A percentile compares a stretch with the other conserved stretches of the same genome.
These are phyloP conservation scores for Eulithis prunata DNA, from an alignment of 2,888 invertebrate genomes.

Conservation along the genomic window DNA sequence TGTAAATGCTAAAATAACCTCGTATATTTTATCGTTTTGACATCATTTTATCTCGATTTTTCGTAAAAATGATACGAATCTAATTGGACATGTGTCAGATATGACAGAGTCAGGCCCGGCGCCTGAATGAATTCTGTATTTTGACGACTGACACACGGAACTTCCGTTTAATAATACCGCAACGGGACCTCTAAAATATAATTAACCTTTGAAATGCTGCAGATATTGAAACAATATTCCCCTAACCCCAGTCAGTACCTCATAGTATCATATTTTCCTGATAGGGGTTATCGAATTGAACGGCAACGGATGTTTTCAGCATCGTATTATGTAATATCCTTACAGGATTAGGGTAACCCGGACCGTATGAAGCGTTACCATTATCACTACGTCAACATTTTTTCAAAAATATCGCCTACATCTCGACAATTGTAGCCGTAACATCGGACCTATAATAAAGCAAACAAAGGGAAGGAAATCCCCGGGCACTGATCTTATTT, in stretches of 20 bases:
- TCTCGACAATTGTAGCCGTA: constrained; percentile 40
- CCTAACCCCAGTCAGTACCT: constrained; percentile 10
- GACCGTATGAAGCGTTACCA: constrained; percentile 34
- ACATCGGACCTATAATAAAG: constrained; percentile 46
- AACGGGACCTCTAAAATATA: constrained; percentile 3
- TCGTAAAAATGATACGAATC: constrained; percentile 47
- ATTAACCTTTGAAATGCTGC: constrained; percentile 6
- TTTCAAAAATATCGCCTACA: constrained; percentile 39
- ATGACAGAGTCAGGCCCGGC: constrained; percentile 45
- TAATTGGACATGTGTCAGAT: constrained; percentile 58
- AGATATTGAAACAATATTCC: constrained; percentile 17
- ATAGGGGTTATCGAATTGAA: constrained; percentile 32
- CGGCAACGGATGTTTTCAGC: constrained; percentile 27
- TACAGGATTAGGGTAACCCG: constrained; percentile 32
- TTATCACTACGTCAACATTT: constrained; percentile 39
- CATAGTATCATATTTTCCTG: constrained; percentile 6
- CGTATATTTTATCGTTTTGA: constrained; percentile 36
- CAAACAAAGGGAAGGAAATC: constrained; percentile 52
- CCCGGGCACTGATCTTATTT: constrained; percentile 49
- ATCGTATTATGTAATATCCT: constrained; percentile 34
- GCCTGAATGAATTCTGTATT: constrained; percentile 47
- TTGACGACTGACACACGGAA: constrained; percentile 44
- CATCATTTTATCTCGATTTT: constrained; percentile 46
- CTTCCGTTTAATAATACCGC: constrained; percentile 25
- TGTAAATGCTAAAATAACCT: constrained; percentile 33